Evolutionary conservation across 2,113 vertebrate genomes (phyloP).

Genomic region (Notarius lentiginosus): DNA sequence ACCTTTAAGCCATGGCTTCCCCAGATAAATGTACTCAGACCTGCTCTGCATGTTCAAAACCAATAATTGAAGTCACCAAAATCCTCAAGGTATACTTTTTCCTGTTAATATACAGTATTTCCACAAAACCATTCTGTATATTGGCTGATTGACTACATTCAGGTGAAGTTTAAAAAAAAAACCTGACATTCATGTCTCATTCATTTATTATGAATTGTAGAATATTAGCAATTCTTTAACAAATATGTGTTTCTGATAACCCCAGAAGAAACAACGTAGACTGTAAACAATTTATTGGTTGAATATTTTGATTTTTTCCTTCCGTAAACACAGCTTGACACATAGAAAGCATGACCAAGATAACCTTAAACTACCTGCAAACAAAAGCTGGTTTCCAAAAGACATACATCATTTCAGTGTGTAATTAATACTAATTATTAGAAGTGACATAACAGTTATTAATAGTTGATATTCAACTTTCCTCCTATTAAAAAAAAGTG

Average conservation of each 20-base stretch:
- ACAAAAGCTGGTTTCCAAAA: slow-evolving; percentile 25
- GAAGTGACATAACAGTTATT: slow-evolving; percentile 45
- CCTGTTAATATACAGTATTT: not conserved
- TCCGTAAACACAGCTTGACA: not conserved
- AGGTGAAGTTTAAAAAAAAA: not conserved
- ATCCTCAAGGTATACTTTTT: not conserved
- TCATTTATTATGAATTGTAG: not conserved
- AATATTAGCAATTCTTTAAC: not conserved
- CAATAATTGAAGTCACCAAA: not conserved
- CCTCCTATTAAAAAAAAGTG: not conserved
- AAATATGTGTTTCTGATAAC: not conserved
- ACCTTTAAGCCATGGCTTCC: too few species aligned
- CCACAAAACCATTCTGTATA: not conserved
- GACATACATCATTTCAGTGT: slow-evolving; percentile 38
- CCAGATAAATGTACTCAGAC: too few species aligned
- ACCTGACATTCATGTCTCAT: not conserved
- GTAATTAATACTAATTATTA: slow-evolving; percentile 25
- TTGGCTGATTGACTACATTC: not conserved
- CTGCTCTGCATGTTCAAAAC: not conserved
- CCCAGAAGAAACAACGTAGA: not conserved
- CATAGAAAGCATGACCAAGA: not conserved
- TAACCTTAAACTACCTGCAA: not conserved
- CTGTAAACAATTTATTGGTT: not conserved
- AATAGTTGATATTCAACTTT: slow-evolving; percentile 19
- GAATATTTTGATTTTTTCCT: not conserved